Evolutionary conservation across 2,888 invertebrate genomes (phyloP).

Genomic region (Cinara cedri): DNA sequence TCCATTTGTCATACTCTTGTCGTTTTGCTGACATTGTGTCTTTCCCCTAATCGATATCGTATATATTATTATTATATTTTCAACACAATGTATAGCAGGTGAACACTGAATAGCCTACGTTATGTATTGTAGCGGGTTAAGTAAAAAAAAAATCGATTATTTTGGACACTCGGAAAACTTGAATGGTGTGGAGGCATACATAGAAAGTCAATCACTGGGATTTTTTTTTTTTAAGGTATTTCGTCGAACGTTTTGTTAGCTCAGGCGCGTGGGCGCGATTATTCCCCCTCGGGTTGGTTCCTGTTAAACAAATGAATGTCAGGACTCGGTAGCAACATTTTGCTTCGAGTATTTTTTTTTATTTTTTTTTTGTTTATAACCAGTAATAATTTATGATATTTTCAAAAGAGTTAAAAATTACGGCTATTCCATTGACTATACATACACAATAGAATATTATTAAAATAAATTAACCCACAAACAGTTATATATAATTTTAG

Average conservation of each 20-base stretch:
- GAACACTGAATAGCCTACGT: neutral
- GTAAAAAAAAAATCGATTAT: constrained; percentile 47
- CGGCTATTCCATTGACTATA: neutral
- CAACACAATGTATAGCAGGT: constrained; percentile 19
- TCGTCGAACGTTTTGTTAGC: constrained; percentile 19
- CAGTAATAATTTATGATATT: constrained; percentile 32
- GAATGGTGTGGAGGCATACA: neutral
- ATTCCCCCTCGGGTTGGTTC: constrained; percentile 44
- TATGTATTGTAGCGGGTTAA: neutral
- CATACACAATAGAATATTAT: constrained; percentile 40
- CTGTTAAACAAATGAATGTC: constrained; percentile 47
- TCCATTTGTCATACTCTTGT: constrained; percentile 24
- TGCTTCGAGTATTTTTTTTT: neutral
- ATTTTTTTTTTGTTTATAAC: constrained; percentile 20
- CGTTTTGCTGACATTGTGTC: constrained; percentile 29
- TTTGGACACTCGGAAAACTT: constrained; percentile 14
- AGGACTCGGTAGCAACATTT: constrained; percentile 14
- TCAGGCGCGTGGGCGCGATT: constrained; percentile 40
- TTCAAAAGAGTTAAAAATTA: constrained; percentile 14
- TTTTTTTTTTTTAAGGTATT: constrained; percentile 19
- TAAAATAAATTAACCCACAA: constrained; percentile 46
- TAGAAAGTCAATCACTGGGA: constrained; percentile 37
- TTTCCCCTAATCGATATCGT: constrained; percentile 30
- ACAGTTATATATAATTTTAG: neutral
- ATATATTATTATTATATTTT: neutral